Evolutionary conservation across 2,888 invertebrate genomes (phyloP), one percentile per base, ranked within the genome.

Genomic region (Chrysomela aeneicollis): DNA sequence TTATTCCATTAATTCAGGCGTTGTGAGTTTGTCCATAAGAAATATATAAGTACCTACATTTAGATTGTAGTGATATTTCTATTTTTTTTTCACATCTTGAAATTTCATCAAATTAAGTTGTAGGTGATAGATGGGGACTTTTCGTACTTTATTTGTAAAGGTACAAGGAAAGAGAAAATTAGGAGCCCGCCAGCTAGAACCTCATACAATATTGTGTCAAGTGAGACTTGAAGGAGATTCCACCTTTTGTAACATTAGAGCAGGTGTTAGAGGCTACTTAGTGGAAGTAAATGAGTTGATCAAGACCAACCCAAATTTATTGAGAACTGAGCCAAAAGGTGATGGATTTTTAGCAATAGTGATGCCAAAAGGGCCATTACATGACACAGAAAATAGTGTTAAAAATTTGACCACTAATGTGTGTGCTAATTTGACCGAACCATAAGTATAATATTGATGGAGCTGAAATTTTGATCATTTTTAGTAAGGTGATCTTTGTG

Each of bases 221-320:
- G 65, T 75, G n/a, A 68, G 71, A 47, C 71, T 73, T 35, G 69
- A 73, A 60, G 73, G 66, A 15, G 71, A 72, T 30, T 64, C 69
- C 8, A 68, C 67, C 32, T 18, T 68, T 58, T 68, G 68, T 55
- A 73, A 73, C 54, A 59, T 75, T 15, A 67, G 73, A 64, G 65
- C 71, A n/a, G 71, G 72, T 32, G 59, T 74, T 15, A 63, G 57
- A 47, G 71, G 71, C 8, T 69, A 67, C 8, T 51, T 75, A 47
- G 68, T 75, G 51, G 75, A 75, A 69, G 70, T 74, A 9, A 75
- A 75, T 60, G 66, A 71, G 35, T 46, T 64, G 12, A 51, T 75
- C 22, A 63, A 73, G 49, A 59, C 62, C 19, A 49, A 71, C 18
- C 75, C 75, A n/a, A 71, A 73, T 51, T 57, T 75, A 26, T 51